Percentiles rank a stretch among this genome's conserved stretches.
Evolutionary conservation across 2,888 invertebrate genomes (phyloP).

Genomic region (Catocala fraxini): DNA sequence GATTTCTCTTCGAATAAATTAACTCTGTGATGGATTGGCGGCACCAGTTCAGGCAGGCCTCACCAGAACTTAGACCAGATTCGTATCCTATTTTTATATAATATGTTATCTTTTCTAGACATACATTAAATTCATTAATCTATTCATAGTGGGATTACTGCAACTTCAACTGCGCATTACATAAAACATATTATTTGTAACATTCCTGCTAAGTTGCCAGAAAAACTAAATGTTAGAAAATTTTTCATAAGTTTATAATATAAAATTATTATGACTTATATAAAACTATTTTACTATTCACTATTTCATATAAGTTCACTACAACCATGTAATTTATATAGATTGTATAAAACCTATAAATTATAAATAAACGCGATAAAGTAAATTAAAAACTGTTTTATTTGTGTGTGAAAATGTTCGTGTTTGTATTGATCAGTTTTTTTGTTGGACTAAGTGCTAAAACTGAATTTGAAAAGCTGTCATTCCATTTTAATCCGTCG

Average conservation of each 20-base stretch:
- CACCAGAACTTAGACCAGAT: no score
- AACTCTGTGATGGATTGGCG: no score
- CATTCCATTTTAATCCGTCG: background rate
- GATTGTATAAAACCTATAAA: constrained; percentile 36
- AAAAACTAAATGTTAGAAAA: background rate
- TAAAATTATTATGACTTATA: constrained; percentile 9
- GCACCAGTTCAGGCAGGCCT: no score
- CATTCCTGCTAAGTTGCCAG: constrained; percentile 28
- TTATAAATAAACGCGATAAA: constrained; percentile 38
- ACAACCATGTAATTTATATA: constrained; percentile 2
- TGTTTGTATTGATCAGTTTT: constrained; percentile 6
- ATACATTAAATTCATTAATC: no score
- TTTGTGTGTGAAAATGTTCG: constrained; percentile 28
- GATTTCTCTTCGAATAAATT: no score
- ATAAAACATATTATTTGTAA: background rate
- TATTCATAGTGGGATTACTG: no score
- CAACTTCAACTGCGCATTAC: no score
- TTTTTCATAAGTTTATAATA: constrained; percentile 2
- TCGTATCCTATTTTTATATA: no score
- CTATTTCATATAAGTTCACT: constrained; percentile 21
- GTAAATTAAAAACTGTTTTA: constrained; percentile 25
- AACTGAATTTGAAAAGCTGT: background rate
- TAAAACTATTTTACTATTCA: constrained; percentile 5
- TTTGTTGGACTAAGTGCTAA: background rate
- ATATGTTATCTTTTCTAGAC: no score